Conservation (phyloP, 2,888 invertebrate genomes). For the Eurois occulta region DNA sequence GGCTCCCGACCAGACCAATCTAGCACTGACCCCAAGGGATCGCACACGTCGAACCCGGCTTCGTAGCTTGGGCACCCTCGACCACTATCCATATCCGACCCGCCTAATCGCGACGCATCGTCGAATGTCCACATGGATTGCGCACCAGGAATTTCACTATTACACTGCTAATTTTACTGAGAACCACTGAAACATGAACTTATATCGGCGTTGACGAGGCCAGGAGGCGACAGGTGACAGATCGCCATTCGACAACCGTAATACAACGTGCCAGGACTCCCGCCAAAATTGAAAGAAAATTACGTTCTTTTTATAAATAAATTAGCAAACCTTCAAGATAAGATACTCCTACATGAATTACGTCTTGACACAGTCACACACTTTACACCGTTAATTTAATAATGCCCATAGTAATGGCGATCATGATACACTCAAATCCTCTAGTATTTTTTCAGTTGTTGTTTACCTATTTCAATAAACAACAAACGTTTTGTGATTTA, state of each 20-base stretch:
- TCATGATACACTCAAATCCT: slow-evolving; percentile 57
- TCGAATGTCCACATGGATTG: slow-evolving; percentile 85
- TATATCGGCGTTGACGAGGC: slow-evolving; percentile 80
- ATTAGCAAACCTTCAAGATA: slow-evolving; percentile 68
- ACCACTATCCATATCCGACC: slow-evolving; percentile 88
- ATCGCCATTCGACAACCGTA: slow-evolving; percentile 80
- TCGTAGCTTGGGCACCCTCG: slow-evolving; percentile 86
- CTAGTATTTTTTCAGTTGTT: slow-evolving; percentile 54
- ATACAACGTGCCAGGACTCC: slow-evolving; percentile 84
- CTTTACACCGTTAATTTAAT: slow-evolving; percentile 65
- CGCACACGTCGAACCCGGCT: slow-evolving; percentile 87
- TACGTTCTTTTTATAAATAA: slow-evolving; percentile 76
- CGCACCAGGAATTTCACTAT: slow-evolving; percentile 82
- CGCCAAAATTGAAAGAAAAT: slow-evolving; percentile 87
- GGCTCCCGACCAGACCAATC: slow-evolving; percentile 84
- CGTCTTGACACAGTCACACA: slow-evolving; percentile 56
- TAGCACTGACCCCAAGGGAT: slow-evolving; percentile 84
- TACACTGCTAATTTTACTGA: slow-evolving; percentile 86
- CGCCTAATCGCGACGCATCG: slow-evolving; percentile 83
- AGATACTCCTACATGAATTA: slow-evolving; percentile 62
- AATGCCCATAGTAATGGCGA: slow-evolving; percentile 69
- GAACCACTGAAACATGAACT: slow-evolving; percentile 81
- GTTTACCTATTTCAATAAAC: slow-evolving; percentile 61
- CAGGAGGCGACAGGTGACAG: slow-evolving; percentile 85
- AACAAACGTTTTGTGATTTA: slow-evolving; percentile 34